These are phyloP conservation scores for Laticauda colubrina DNA, from an alignment of 2,113 vertebrate species.

Conservation along the genomic window DNA sequence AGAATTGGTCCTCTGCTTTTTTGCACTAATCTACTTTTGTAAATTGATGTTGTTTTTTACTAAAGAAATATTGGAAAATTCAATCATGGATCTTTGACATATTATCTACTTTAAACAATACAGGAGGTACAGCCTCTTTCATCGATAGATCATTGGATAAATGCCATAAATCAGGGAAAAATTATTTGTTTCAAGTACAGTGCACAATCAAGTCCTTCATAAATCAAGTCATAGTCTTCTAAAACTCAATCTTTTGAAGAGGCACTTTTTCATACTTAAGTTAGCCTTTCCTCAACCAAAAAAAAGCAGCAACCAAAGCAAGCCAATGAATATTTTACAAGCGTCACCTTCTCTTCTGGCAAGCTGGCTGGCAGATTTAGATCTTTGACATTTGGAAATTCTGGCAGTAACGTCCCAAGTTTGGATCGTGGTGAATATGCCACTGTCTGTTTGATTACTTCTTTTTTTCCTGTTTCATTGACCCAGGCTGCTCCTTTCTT, in stretches of 20 bases:
- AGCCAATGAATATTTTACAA: conserved; percentile 67
- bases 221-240: conserved; percentile 53
- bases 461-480: conserved; percentile 98
- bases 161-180: not conserved
- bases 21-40: not conserved
- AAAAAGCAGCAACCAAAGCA: not conserved
- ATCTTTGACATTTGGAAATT: conserved; percentile 99
- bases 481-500: conserved; percentile 99
- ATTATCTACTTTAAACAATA: not conserved
- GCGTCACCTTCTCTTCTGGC: conserved; percentile 97
- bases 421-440: conserved; percentile 99
- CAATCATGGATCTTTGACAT: not conserved
- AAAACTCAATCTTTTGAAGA: conserved; percentile 41
- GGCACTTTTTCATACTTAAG: conserved; percentile 25
- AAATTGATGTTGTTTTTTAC: not conserved
- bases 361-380: conserved; percentile 96
- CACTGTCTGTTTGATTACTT: conserved; percentile 99
- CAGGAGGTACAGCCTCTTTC: not conserved
- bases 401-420: conserved; percentile 96
- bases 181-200: conserved; percentile 30
- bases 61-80: not conserved
- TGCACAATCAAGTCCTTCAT: conserved; percentile 27
- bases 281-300: conserved; percentile 48
- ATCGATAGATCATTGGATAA: not conserved
- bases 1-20: not conserved